Base-by-base conservation (phyloP, 1,140 invertebrate genomes). In the Rhagoletis zephyria region DNA sequence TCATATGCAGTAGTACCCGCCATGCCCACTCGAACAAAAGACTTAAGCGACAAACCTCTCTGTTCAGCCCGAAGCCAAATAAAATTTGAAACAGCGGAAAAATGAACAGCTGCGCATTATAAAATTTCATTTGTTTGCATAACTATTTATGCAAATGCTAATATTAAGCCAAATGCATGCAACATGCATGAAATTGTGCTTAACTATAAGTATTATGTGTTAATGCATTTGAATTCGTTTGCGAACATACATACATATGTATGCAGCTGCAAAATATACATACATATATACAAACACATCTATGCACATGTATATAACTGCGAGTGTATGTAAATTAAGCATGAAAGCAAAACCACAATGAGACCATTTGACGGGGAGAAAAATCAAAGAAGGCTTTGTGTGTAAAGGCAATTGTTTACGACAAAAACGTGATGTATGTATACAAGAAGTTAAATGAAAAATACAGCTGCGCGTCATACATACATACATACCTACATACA, bases 131-230 rank as follows among this genome's bases (percentile, higher is more conserved):
- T 74, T 48, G 5, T 12, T 48, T 74, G 48, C 42, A 48, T 48
- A 74, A 74, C 70, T 48, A 74, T 45, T 74, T 51, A 74, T 74
- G 70, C 70, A 74, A 74, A 74, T 74, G 70, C 70, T 51, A 48
- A 74, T 42, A 42, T 6, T 48, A 14, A 74, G 3, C 16, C 40
- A 48, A 48, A 74, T 16, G 45, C 70, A 51, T 74, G 45, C 40
- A 74, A 74, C 45, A 51, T 45, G 70, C 70, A 74, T 74, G 14
- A 16, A 74, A 74, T 48, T 51, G 70, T 45, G 70, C 70, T 48
- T 74, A 74, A 45, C 70, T 74, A 14, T 16, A 12, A n/a, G 45
- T 74, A 74, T 51, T 48, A 74, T 74, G 30, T 30, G 30, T 30
- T 74, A 48, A 74, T 74, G 70, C 70, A n/a, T 48, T 40, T 48